Evolutionary conservation across 1,140 invertebrate genomes (phyloP), one percentile per base, ranked within the genome.

Genomic region (Drosophila eugracilis): DNA sequence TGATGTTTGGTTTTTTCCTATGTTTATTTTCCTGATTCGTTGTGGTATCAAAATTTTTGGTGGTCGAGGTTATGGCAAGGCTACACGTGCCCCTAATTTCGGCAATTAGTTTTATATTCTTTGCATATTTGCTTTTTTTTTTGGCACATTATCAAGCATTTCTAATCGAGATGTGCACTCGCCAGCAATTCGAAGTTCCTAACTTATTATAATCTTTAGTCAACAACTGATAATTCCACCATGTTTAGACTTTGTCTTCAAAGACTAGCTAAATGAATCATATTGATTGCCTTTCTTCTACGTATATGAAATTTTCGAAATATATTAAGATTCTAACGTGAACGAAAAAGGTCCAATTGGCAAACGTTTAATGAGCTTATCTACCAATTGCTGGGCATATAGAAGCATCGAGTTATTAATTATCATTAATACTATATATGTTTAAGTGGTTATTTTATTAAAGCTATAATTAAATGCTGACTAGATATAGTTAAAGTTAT

Each of bases 41-140:
- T 26, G 36, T 54, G 54, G 36, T 67, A 75, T 52, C 28, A 53
- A 66, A 14, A 10, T n/a, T 44, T 39, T 71, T 71, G 44, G 34
- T 62, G 57, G 32, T 41, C 28, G 69, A 73, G 69, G 70, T 73
- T 74, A 73, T 32, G 57, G 24, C 41, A 47, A 53, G 48, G 77
- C 78, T 57, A 81, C 78, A 81, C 78, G 72, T 77, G 78, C 67
- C 58, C 22, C 28, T 26, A 30, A 47, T 53, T 71, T 52, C 10
- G 26, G 28, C 4, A 32, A 36, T 32, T 32, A 32, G 17, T 72
- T 52, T 6, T 14, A 9, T 34, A 12, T 22, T 12, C 22, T 42
- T 67, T 67, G 45, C 60, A 66, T 52, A 47, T 50, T 15, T 34
- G 30, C 14, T 49, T 49, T 49, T 22, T 58, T 59, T 22, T 21